Conservation (phyloP, 2,113 vertebrate species). For the Proteles cristata region DNA sequence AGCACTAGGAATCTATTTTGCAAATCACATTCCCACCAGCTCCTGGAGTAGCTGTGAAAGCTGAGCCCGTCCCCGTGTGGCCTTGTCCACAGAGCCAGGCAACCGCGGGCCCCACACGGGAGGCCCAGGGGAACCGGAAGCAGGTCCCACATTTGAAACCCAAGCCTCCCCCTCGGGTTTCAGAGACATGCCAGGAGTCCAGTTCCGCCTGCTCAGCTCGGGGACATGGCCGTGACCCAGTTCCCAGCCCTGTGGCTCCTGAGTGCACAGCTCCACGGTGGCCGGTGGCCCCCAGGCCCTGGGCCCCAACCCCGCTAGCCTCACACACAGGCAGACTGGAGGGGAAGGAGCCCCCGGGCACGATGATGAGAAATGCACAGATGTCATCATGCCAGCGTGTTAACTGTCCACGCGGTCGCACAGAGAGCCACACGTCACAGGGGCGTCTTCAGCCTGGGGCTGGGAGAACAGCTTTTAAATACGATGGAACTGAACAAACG, state of each 20-base stretch:
- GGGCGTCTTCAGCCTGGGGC: neutral
- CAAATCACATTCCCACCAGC: neutral
- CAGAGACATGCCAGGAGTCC: constrained; percentile 26
- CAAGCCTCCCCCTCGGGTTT: neutral
- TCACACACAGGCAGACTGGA: neutral
- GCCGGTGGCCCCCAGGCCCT: neutral
- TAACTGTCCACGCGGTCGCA: neutral
- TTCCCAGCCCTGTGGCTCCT: neutral
- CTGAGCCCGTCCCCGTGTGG: neutral
- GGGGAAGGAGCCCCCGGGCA: accelerated
- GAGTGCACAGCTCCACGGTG: neutral
- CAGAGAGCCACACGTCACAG: neutral
- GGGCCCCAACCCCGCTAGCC: neutral
- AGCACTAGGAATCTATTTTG: neutral
- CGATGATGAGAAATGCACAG: accelerated
- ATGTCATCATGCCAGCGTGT: neutral
- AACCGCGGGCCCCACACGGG: neutral
- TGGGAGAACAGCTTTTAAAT: neutral
- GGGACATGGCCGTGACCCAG: constrained; percentile 42
- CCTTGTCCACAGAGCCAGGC: neutral
- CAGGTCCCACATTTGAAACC: constrained; percentile 43
- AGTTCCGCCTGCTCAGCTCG: neutral
- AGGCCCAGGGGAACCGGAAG: neutral
- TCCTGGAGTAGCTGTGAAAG: neutral
- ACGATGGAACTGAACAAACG: neutral